Base-by-base conservation (phyloP, 1,140 invertebrate species). In the Cylas formicarius region DNA sequence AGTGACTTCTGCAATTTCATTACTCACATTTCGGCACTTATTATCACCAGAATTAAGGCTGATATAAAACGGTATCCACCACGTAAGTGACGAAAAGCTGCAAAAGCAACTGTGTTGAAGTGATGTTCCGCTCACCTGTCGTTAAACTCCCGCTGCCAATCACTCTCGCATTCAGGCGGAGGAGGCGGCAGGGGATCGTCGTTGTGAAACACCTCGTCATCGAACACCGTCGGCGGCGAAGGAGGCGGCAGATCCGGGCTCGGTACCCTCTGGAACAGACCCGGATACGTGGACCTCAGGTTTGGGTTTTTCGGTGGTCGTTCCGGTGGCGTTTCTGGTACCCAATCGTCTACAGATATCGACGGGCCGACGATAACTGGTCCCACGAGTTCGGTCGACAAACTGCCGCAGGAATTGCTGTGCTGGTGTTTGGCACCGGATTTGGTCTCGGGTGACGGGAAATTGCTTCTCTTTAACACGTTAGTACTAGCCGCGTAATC, bases 131-230 rank as follows among this genome's bases (percentile, higher is more conserved):
- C n/a, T n/a, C 27, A 43, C 41, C 55, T 40, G 27, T 60, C 53
- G n/a, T 52, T 48, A 20, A 56, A 52, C 7, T 54, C 40, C 13
- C 53, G 26, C 4, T 59, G 37, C 56, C 55, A 60, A 18, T 60
- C 52, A 9, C 60, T 55, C 53, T 72, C 66, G 28, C 73, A 60
- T 49, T 77, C 74, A 8, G 76, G 72, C 14, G 82, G 82, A 6
- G 82, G 80, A 2, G 79, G 81, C n/a, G 82, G 82, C 33, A 84
- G 63, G 4, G 81, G 81, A 58, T 83, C 81, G 52, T 84, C 82
- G 45, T 71, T 74, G 33, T 73, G 69, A 32, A 77, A 65, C 20
- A 78, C 74, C 50, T 77, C 77, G 52, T 75, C 74, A 50, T 80
- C 75, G 18, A 74, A 65, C 4, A 72, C 67, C 11, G 74, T 71